Evolutionary conservation across 2,113 vertebrate species (phyloP).

Genomic region (Anas platyrhynchos): DNA sequence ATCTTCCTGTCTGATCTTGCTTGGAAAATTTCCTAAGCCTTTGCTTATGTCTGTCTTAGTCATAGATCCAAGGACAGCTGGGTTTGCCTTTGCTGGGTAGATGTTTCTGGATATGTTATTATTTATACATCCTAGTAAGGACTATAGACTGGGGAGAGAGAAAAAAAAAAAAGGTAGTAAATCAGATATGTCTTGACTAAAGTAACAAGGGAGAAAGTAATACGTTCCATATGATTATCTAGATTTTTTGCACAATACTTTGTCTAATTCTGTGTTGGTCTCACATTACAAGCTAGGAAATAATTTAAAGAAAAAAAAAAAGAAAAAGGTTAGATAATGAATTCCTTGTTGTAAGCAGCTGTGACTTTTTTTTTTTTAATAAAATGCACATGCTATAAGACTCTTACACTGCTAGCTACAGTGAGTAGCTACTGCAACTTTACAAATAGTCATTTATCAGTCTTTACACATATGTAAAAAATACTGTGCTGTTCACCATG

Average conservation of each 20-base stretch:
- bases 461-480: background rate
- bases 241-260: background rate
- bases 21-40: background rate
- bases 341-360: background rate
- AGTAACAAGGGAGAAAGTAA: background rate
- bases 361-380: background rate
- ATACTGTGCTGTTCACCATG: background rate
- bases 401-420: background rate
- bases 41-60: background rate
- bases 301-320: background rate
- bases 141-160: background rate
- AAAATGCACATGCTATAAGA: background rate
- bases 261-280: background rate
- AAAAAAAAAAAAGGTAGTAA: background rate
- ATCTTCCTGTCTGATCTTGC: background rate
- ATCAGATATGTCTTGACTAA: background rate
- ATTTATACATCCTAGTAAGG: background rate
- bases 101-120: background rate
- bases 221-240: background rate
- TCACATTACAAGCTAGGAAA: background rate
- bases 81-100: background rate
- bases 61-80: background rate
- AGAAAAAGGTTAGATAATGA: background rate
- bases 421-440: background rate
- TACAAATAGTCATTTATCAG: background rate